Evolutionary conservation across 2,797 vertebrate genomes (phyloP).

Genomic region (Pantherophis vulpinus): DNA sequence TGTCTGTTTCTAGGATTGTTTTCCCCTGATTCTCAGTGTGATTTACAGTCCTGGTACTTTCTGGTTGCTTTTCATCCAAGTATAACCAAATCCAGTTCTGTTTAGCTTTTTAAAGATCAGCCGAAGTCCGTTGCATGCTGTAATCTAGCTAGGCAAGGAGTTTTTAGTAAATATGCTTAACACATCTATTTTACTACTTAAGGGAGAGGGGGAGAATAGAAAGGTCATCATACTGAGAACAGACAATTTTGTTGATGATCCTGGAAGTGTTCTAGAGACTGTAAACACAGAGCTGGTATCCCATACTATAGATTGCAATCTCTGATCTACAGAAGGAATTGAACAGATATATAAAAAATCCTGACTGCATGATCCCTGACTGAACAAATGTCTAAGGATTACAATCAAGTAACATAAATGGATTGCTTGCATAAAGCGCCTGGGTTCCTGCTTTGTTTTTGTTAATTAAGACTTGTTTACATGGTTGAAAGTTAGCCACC

Average conservation of each 20-base stretch:
- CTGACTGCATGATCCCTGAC: not conserved
- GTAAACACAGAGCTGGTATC: not conserved
- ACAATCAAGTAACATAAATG: not conserved
- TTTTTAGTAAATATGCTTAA: not conserved
- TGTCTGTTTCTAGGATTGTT: not conserved
- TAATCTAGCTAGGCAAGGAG: not conserved
- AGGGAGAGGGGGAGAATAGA: not conserved
- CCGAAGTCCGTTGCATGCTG: not conserved
- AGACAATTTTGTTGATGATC: not conserved
- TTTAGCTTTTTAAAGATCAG: not conserved
- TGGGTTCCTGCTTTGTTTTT: not conserved
- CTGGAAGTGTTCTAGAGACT: not conserved
- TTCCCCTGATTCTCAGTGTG: not conserved
- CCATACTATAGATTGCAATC: not conserved
- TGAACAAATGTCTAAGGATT: not conserved
- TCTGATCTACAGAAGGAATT: not conserved
- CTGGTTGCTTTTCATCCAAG: not conserved
- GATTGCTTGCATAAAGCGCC: not conserved
- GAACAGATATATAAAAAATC: no score
- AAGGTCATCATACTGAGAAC: not conserved
- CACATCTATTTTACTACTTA: not conserved
- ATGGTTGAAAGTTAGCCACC: not conserved
- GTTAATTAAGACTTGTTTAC: not conserved
- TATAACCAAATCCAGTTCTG: not conserved
- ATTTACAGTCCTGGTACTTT: not conserved